Conservation (phyloP, 1,140 invertebrate species). For the Triops cancriformis region DNA sequence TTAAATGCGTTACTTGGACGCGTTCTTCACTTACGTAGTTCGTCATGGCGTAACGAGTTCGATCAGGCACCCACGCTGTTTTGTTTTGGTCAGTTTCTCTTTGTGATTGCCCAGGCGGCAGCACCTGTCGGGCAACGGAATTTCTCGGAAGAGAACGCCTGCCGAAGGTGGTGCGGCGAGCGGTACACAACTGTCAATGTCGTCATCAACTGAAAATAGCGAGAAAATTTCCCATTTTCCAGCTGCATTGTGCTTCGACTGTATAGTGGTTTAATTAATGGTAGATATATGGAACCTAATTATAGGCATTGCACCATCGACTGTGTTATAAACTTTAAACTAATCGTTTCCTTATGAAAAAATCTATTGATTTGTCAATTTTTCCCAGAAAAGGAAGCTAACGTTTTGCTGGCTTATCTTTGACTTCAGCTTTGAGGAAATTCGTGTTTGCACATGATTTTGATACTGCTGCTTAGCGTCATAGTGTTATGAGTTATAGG, state of each 20-base stretch:
- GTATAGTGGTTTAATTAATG: neutral
- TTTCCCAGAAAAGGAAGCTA: neutral
- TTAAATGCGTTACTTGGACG: too few relatives aligned
- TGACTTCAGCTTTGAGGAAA: neutral
- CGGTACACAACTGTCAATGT: neutral
- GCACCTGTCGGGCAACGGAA: neutral
- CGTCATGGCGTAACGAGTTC: too few relatives aligned
- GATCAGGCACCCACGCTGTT: too few relatives aligned
- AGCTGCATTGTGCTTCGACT: neutral
- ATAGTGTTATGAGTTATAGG: neutral
- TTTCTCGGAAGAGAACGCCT: neutral
- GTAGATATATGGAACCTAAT: neutral
- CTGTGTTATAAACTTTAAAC: neutral
- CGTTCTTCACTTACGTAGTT: too few relatives aligned
- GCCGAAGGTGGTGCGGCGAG: neutral
- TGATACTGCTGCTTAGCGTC: neutral
- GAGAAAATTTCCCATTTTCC: neutral
- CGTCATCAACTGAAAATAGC: constrained; percentile 10
- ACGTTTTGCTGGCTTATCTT: neutral
- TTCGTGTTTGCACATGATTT: neutral
- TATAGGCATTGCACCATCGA: neutral
- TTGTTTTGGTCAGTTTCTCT: neutral
- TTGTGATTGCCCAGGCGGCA: neutral
- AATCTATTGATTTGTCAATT: neutral
- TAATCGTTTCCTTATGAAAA: neutral